Conservation (phyloP, 1,140 invertebrate species). For the Zaprionus lachaisei region DNA sequence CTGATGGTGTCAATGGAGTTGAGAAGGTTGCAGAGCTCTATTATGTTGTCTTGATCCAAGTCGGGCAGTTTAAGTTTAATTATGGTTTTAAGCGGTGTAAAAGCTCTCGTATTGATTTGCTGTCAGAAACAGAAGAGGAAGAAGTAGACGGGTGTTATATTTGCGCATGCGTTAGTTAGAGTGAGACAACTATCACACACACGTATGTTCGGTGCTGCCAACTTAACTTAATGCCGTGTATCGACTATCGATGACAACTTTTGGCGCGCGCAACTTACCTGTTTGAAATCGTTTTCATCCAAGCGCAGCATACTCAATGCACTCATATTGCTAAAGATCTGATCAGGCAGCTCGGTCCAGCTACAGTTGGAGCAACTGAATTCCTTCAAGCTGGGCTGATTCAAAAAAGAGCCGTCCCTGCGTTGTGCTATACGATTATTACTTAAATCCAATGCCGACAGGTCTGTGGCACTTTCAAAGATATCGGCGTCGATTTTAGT, state of each 20-base stretch:
- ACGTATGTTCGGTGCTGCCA: conserved; percentile 23
- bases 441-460: conserved; percentile 85
- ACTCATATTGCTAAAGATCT: conserved; percentile 85
- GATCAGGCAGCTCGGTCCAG: conserved; percentile 74
- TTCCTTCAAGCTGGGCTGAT: conserved; percentile 67
- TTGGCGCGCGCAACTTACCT: conserved; percentile 62
- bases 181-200: conserved; percentile 52
- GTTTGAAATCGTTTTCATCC: conserved; percentile 83
- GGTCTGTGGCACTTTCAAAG: conserved; percentile 84
- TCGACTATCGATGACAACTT: conserved; percentile 42
- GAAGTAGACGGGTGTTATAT: background rate
- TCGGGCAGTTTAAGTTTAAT: conserved; percentile 79
- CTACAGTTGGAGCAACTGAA: conserved; percentile 78
- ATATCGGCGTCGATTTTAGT: conserved; percentile 85
- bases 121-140: conserved; percentile 55
- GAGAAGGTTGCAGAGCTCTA: conserved; percentile 75
- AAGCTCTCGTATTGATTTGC: conserved; percentile 83
- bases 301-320: conserved; percentile 84
- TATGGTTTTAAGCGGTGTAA: conserved; percentile 72
- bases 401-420: conserved; percentile 71
- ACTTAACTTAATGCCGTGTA: conserved; percentile 13
- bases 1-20: conserved; percentile 79
- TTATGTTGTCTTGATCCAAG: conserved; percentile 63
- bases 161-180: conserved; percentile 41
- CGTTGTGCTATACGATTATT: conserved; percentile 85